Conservation (phyloP, 2,113 vertebrate genomes). For the Tor tambroides region DNA sequence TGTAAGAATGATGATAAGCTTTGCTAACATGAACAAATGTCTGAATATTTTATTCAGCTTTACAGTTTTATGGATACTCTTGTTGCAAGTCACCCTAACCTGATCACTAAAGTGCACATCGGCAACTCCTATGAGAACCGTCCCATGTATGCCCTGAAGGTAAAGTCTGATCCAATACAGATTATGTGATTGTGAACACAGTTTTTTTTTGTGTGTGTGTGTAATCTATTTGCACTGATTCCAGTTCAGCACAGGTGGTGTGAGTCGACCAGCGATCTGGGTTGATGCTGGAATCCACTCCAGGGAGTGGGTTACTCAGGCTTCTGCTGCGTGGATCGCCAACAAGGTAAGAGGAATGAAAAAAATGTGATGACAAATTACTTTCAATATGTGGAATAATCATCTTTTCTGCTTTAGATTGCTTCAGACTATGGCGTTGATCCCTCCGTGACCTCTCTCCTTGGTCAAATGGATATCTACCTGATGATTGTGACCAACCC, state of each 20-base stretch:
- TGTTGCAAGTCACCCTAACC: conserved; percentile 77
- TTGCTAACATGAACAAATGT: too few relatives aligned
- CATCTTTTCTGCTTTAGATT: conserved; percentile 74
- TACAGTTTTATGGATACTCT: conserved; percentile 85
- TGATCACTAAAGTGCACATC: conserved; percentile 86
- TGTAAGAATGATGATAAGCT: too few relatives aligned
- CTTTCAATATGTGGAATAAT: neutral
- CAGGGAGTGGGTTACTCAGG: conserved; percentile 90
- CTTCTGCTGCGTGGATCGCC: conserved; percentile 87
- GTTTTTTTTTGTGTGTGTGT: too few relatives aligned
- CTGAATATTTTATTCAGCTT: too few relatives aligned
- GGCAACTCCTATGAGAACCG: conserved; percentile 82
- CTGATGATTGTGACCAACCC: conserved; percentile 90
- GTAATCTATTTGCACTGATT: neutral
- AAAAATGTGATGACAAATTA: too few relatives aligned
- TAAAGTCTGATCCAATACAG: neutral
- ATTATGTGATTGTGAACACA: neutral
- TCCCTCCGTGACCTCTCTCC: conserved; percentile 76
- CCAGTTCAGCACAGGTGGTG: conserved; percentile 89
- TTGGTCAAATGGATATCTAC: conserved; percentile 85
- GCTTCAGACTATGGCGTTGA: conserved; percentile 77
- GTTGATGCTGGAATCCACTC: conserved; percentile 92
- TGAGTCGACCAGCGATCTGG: conserved; percentile 86
- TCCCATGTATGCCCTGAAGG: conserved; percentile 90
- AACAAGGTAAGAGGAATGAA: conserved; percentile 78